phyloP scores from a whole-genome alignment of 2,113 vertebrate species.

The Melanerpes aurifrons region DNA sequence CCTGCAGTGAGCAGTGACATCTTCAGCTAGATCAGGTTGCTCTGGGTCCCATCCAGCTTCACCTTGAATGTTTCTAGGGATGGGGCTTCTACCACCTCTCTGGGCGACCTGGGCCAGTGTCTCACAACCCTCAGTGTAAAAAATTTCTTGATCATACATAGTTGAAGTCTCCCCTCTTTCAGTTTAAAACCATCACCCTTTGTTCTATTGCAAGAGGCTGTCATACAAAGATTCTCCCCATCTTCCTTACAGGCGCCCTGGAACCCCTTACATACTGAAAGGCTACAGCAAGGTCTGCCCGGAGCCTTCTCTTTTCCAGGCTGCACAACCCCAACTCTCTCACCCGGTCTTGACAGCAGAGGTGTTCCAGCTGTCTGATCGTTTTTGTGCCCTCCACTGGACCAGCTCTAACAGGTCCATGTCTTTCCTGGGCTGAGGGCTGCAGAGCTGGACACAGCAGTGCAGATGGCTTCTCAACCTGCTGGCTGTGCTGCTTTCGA shows the following conservation, averaged over 20 bases:
- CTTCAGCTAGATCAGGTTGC: not conserved
- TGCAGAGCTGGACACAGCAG: not conserved
- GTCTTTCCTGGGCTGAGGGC: not conserved
- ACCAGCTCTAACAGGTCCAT: not conserved
- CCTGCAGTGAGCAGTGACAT: not conserved
- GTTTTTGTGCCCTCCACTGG: not conserved
- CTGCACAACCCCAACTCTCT: not conserved
- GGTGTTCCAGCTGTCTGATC: not conserved
- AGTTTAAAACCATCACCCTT: not conserved
- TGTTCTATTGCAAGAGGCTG: not conserved
- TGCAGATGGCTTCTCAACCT: not conserved
- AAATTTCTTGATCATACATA: not conserved
- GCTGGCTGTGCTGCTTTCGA: not conserved
- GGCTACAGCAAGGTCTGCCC: not conserved
- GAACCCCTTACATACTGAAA: not conserved
- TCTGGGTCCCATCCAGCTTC: not conserved
- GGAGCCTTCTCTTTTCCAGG: not conserved
- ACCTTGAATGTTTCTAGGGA: not conserved
- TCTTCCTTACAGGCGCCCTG: not conserved
- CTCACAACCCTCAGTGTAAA: not conserved
- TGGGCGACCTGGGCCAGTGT: not conserved
- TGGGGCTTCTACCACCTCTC: not conserved
- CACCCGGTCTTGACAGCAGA: not conserved
- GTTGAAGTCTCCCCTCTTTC: not conserved
- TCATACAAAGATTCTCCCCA: not conserved